Evolutionary conservation across 37 sponge, comb jelly and placozoan genomes (phyloP).

Genomic region (Geodia barretti): DNA sequence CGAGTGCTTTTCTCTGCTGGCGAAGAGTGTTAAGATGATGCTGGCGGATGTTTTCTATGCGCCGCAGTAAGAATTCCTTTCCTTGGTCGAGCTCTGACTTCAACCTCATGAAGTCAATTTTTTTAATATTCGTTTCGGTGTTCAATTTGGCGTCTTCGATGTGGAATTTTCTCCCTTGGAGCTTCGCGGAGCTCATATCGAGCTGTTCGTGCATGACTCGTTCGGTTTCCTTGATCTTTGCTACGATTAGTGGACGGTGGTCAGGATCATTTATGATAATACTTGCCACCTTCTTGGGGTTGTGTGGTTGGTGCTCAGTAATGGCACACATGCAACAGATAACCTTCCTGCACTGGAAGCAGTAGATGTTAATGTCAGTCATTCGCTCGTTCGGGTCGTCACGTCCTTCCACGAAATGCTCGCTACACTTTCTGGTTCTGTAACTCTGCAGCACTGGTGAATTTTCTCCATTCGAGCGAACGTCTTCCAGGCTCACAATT

Average conservation of each 20-base stretch:
- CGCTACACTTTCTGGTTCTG: background rate
- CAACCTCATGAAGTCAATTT: background rate
- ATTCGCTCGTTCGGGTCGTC: no score
- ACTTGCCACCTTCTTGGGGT: background rate
- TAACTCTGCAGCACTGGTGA: background rate
- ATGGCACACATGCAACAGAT: slow-evolving; percentile 12
- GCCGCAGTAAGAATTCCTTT: background rate
- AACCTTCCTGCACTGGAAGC: background rate
- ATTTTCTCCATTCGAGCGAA: background rate
- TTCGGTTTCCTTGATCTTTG: background rate
- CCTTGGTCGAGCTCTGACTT: background rate
- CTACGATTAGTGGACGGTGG: background rate
- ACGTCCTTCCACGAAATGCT: no score
- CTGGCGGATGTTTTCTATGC: background rate
- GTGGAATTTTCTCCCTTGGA: background rate
- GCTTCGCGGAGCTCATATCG: no score
- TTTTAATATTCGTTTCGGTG: background rate
- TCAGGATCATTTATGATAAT: background rate
- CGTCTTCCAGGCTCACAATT: background rate
- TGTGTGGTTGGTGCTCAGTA: background rate
- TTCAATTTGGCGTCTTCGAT: background rate
- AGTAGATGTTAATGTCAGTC: background rate
- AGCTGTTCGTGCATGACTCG: background rate
- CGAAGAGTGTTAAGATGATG: background rate
- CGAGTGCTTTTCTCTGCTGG: background rate